Conservation (phyloP, 2,797 vertebrate species). For the Helostoma temminkii region DNA sequence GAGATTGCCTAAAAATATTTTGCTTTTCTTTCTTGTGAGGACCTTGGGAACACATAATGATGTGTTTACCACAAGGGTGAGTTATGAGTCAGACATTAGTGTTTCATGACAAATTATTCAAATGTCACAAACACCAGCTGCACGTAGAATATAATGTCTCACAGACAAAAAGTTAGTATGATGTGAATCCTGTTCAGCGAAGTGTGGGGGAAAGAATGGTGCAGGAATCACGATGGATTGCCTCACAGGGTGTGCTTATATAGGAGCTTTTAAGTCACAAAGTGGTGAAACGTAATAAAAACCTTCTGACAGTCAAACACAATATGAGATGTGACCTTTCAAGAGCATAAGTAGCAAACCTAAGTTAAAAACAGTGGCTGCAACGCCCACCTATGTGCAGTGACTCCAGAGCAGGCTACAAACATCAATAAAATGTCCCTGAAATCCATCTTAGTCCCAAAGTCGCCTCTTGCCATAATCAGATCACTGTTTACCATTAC, state of each 20-base stretch:
- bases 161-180: conserved; percentile 38
- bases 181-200: conserved; percentile 43
- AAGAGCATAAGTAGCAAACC: conserved; percentile 54
- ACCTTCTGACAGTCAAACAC: conserved; percentile 30
- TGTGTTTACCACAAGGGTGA: conserved; percentile 43
- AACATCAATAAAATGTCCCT: conserved; percentile 54
- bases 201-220: conserved; percentile 15
- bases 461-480: conserved; percentile 45
- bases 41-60: conserved; percentile 31
- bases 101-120: conserved; percentile 60
- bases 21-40: conserved; percentile 17
- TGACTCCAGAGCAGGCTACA: conserved; percentile 38
- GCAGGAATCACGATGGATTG: conserved; percentile 30
- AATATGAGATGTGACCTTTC: conserved; percentile 72
- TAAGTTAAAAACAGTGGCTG: conserved; percentile 34
- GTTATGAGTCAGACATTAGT: conserved; percentile 61
- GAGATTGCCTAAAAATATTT: conserved; percentile 9
- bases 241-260: neutral
- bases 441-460: conserved; percentile 56
- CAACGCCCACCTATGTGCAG: conserved; percentile 28
- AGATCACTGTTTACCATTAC: conserved; percentile 48
- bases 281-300: conserved; percentile 64
- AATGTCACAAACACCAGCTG: conserved; percentile 61
- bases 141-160: conserved; percentile 9
- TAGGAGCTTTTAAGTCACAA: conserved; percentile 44